Evolutionary conservation across 2,797 vertebrate genomes (phyloP).

Genomic region (Anabas testudineus): DNA sequence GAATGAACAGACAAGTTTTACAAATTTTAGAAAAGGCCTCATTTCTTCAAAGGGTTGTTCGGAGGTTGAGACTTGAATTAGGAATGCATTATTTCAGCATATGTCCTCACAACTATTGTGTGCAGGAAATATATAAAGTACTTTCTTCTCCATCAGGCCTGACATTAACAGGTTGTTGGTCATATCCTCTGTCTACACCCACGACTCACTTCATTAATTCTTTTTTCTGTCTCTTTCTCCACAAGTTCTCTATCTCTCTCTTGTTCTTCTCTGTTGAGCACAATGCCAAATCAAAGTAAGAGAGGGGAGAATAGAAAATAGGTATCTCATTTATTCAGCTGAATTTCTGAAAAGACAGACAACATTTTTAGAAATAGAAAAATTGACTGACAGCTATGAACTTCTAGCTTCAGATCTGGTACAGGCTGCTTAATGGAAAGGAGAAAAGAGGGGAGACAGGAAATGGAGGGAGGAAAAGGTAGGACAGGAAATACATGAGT

Average conservation of each 20-base stretch:
- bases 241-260: constrained; percentile 13
- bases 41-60: too few relatives aligned
- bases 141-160: constrained; percentile 28
- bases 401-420: constrained; percentile 52
- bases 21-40: too few relatives aligned
- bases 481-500: constrained; percentile 22
- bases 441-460: constrained; percentile 32
- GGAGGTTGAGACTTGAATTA: background rate
- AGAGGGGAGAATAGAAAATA: constrained; percentile 49
- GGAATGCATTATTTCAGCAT: background rate
- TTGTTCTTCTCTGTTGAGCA: constrained; percentile 51
- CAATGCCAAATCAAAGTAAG: constrained; percentile 57
- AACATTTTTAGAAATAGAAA: constrained; percentile 60
- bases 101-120: background rate
- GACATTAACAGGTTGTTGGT: constrained; percentile 45
- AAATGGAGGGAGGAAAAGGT: constrained; percentile 25
- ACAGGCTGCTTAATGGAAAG: constrained; percentile 50
- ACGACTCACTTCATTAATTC: constrained; percentile 57
- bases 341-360: constrained; percentile 64
- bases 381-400: constrained; percentile 73
- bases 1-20: constrained; percentile 12
- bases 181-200: constrained; percentile 42
- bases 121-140: background rate
- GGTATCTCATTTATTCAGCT: constrained; percentile 61
- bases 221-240: constrained; percentile 27